Evolutionary conservation across 2,797 vertebrate species (phyloP).

Genomic region (Catostomus latipinnis): DNA sequence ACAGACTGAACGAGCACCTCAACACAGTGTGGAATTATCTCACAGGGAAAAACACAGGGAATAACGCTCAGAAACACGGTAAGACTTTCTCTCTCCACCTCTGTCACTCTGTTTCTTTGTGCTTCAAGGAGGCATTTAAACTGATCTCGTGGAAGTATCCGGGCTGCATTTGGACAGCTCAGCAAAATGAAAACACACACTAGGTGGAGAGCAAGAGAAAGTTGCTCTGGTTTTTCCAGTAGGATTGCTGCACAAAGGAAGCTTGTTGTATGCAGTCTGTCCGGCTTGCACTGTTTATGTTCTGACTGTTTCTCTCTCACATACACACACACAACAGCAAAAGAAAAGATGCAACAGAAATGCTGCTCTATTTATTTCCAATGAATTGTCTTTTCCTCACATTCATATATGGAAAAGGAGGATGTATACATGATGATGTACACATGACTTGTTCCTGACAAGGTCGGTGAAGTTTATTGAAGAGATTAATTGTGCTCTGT

Average conservation of each 20-base stretch:
- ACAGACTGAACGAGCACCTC: conserved; percentile 61
- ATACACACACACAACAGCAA: conserved; percentile 11
- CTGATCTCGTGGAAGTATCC: conserved; percentile 56
- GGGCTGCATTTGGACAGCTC: conserved; percentile 38
- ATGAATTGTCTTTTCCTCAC: neutral
- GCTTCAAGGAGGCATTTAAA: conserved; percentile 63
- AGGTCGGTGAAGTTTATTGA: no score
- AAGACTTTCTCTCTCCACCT: conserved; percentile 60
- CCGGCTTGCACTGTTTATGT: conserved; percentile 63
- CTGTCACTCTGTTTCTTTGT: conserved; percentile 35
- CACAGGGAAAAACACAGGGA: conserved; percentile 44
- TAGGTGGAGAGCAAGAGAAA: conserved; percentile 64
- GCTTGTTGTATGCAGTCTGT: conserved; percentile 74
- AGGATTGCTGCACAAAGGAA: conserved; percentile 79
- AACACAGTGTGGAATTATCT: conserved; percentile 69
- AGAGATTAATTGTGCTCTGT: neutral
- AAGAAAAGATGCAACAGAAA: conserved; percentile 48
- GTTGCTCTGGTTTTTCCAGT: conserved; percentile 74
- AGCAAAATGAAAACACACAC: conserved; percentile 40
- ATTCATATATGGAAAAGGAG: neutral
- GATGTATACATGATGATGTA: neutral
- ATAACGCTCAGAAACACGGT: conserved; percentile 68
- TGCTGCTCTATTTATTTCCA: neutral
- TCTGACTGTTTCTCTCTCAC: conserved; percentile 45
- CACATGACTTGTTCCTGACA: conserved; percentile 27